Evolutionary conservation across 2,797 vertebrate genomes (phyloP).

Genomic region (Monodelphis domestica): DNA sequence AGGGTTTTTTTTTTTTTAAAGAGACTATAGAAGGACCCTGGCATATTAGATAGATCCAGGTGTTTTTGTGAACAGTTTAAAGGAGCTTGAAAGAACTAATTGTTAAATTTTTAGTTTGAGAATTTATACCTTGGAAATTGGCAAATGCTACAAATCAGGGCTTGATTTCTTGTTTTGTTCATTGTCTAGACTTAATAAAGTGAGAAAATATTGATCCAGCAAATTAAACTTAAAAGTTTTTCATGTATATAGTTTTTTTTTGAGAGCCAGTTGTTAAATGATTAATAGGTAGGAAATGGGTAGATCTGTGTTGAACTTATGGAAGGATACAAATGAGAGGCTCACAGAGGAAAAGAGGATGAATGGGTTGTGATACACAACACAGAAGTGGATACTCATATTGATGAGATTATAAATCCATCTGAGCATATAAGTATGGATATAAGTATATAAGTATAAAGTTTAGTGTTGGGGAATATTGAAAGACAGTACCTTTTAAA

Average conservation of each 20-base stretch:
- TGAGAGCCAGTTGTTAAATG: background rate
- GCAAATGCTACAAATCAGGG: background rate
- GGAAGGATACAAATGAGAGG: background rate
- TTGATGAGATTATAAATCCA: background rate
- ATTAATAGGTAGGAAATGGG: background rate
- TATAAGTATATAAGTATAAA: no score
- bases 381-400: background rate
- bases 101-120: background rate
- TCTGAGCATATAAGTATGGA: background rate
- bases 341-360: background rate
- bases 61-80: background rate
- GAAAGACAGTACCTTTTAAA: background rate
- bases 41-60: background rate
- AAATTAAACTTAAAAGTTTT: background rate
- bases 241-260: background rate
- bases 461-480: background rate
- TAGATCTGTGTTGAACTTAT: background rate
- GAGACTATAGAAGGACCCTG: background rate
- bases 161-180: background rate
- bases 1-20: no score
- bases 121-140: background rate
- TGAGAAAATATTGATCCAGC: background rate
- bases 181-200: background rate
- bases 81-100: background rate
- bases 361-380: background rate